These are phyloP conservation scores for Etia nguti DNA, from an alignment of 2,113 vertebrate genomes.

Conservation along the genomic window DNA sequence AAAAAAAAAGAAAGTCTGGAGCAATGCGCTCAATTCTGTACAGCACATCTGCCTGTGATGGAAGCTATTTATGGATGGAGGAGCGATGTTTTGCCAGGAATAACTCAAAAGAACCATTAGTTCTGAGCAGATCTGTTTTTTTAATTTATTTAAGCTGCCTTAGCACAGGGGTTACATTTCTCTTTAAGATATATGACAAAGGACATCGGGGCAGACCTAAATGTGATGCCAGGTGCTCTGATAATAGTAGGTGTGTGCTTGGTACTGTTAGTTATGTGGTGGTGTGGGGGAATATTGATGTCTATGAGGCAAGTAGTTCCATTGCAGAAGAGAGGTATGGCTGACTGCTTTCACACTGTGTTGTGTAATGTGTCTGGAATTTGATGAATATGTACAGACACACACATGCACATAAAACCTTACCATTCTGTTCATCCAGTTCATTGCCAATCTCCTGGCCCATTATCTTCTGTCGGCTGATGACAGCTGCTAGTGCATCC, in stretches of 20 bases:
- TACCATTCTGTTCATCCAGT: conserved; percentile 95
- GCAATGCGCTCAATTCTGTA: neutral
- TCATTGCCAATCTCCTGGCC: conserved; percentile 96
- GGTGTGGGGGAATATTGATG: conserved; percentile 9
- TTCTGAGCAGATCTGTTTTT: conserved; percentile 18
- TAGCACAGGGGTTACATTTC: neutral
- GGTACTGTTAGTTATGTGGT: neutral
- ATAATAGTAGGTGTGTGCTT: neutral
- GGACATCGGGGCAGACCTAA: neutral
- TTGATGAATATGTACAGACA: neutral
- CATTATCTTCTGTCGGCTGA: conserved; percentile 93
- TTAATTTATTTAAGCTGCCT: neutral
- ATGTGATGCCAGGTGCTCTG: conserved; percentile 3
- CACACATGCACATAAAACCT: conserved; percentile 32
- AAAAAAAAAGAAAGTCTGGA: neutral
- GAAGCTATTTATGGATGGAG: conserved; percentile 36
- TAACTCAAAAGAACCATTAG: conserved; percentile 27
- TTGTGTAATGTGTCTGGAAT: conserved; percentile 38
- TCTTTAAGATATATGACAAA: neutral
- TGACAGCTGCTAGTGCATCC: conserved; percentile 86
- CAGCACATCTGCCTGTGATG: neutral
- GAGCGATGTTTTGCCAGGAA: conserved; percentile 18
- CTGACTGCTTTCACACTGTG: conserved; percentile 26
- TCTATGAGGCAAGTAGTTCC: conserved; percentile 38
- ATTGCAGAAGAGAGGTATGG: conserved; percentile 25